Base-by-base conservation (phyloP, 2,113 vertebrate genomes). In the Grammomys surdaster region DNA sequence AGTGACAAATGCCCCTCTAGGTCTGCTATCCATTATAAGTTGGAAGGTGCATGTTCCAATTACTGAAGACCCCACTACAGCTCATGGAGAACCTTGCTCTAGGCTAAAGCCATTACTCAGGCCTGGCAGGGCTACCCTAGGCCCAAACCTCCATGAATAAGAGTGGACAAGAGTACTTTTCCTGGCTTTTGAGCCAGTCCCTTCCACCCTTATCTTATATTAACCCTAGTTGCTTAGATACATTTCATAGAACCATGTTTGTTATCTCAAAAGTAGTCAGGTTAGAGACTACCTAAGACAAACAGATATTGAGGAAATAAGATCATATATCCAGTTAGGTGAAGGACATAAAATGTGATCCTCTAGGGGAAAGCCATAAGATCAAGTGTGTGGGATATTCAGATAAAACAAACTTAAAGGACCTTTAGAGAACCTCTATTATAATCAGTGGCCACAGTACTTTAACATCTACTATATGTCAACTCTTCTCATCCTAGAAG, bases 31-130 rank as follows among this genome's bases (percentile, higher is more conserved):
- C 95, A 97, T 98, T 98, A 96, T 84, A 69, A 97, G 97, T 86
- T 73, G 48, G 96, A 97, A 98, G 96, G 82, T 96, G 97, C 98
- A 97, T 33, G 0, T 98, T 98, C 97, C 98, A 98, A 97, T 98
- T 98, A 98, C 90, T 90, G 73, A 97, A 89, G 92, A 98, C 93
- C 96, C 97, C 69, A 0, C 0, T 17, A 46, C 90, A 96, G 96
- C 91, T 20, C 88, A 90, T 94, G 93, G 94, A 97, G 98, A 95
- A 96, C 89, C 97, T 97, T 87, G 65, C 93, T 24, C 60, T 43
- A 94, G 93, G 96, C 96, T 93, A 95, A n/a, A 76, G 81, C 40
- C 96, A 97, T 97, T 90, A 96, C 87, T 98, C 98, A 98, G 97
- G 92, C 91, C 94, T 95, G 90, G 95, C 2, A 92, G 87, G 88